Evolutionary conservation across 2,113 vertebrate species (phyloP).

Genomic region (Strix aluco): DNA sequence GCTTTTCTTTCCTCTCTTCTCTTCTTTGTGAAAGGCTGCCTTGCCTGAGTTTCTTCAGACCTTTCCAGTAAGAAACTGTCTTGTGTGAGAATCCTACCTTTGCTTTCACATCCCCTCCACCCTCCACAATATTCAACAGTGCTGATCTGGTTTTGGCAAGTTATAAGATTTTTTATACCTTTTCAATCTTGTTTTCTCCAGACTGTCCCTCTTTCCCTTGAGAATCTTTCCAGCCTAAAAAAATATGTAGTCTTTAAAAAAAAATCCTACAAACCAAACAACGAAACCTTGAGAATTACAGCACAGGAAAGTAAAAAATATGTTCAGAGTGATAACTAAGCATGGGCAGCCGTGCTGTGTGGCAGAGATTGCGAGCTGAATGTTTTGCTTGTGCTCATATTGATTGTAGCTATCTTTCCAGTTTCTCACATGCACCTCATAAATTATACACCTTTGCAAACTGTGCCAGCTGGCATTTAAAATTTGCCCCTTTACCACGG

Average conservation of each 20-base stretch:
- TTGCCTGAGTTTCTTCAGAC: neutral
- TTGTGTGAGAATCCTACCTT: neutral
- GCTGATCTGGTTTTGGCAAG: neutral
- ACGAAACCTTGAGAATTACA: neutral
- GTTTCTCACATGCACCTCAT: neutral
- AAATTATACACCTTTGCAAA: slow-evolving; percentile 22
- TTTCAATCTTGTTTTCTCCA: neutral
- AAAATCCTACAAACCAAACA: neutral
- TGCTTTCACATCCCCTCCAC: neutral
- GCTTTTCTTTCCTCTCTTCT: neutral
- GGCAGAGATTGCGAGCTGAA: slow-evolving; percentile 24
- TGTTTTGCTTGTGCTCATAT: slow-evolving; percentile 12
- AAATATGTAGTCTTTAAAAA: neutral
- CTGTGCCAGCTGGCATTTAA: neutral
- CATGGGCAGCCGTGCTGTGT: neutral
- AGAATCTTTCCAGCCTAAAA: neutral
- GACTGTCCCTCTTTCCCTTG: neutral
- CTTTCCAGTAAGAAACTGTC: neutral
- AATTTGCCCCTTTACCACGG: neutral
- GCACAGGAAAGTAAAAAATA: slow-evolving; percentile 7
- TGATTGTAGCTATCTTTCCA: slow-evolving; percentile 22
- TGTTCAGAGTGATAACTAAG: slow-evolving; percentile 7
- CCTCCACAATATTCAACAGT: neutral
- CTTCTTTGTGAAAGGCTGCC: neutral
- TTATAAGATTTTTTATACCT: neutral